These are phyloP conservation scores for Cricetomys ansorgei DNA, from an alignment of 2,113 vertebrate genomes.

Conservation along the genomic window DNA sequence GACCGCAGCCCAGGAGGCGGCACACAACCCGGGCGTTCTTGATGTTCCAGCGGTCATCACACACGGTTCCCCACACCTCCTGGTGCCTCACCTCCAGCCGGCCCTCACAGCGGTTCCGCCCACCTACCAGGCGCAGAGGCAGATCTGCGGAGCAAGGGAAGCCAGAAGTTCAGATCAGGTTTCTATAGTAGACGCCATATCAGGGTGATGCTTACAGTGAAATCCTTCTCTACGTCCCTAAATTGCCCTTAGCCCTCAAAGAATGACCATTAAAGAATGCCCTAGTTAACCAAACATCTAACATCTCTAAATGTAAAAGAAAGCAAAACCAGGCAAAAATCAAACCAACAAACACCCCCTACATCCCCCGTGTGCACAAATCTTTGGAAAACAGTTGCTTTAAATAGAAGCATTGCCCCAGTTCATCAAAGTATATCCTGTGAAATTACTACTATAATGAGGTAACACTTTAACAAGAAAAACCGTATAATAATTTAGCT, in stretches of 20 bases:
- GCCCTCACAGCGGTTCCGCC: constrained; percentile 63
- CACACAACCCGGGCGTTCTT: constrained; percentile 75
- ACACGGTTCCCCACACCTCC: constrained; percentile 74
- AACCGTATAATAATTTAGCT: neutral
- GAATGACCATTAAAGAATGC: neutral
- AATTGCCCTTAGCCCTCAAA: neutral
- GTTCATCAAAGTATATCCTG: neutral
- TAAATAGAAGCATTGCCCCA: neutral
- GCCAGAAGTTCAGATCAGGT: neutral
- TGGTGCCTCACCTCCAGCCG: constrained; percentile 71
- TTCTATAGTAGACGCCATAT: neutral
- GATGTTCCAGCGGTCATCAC: constrained; percentile 75
- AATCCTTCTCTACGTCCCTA: neutral
- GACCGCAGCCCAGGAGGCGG: constrained; percentile 71
- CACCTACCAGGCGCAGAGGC: constrained; percentile 48
- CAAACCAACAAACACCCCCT: neutral
- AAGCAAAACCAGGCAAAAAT: neutral
- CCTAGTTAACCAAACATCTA: neutral
- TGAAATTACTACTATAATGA: neutral
- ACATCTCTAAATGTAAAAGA: neutral
- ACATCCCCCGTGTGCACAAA: neutral
- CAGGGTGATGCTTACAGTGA: neutral
- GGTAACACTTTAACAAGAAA: neutral
- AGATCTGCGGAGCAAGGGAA: neutral
- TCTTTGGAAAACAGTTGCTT: neutral